A percentile compares a stretch with the other conserved stretches of the same genome.
These are phyloP conservation scores for Sorex araneus DNA, from an alignment of 2,113 vertebrate species.

Conservation along the genomic window DNA sequence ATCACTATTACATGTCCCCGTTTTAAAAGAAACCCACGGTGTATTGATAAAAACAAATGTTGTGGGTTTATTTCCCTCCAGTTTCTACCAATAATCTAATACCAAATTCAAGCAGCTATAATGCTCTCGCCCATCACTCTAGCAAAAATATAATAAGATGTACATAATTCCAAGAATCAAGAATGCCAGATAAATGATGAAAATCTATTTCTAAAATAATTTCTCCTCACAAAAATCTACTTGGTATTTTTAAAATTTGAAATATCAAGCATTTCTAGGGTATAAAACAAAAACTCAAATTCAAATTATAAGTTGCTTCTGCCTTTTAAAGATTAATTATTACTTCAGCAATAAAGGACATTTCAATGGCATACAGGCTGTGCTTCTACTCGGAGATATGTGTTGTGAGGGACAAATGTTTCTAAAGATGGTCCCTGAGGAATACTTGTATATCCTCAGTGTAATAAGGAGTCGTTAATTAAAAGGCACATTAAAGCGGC, in stretches of 20 bases:
- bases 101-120: constrained; percentile 39
- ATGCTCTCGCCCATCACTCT: background rate
- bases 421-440: background rate
- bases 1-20: background rate
- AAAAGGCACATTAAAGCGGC: background rate
- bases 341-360: constrained; percentile 43
- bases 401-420: constrained; percentile 16
- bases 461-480: constrained; percentile 17
- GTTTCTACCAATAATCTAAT: background rate
- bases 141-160: background rate
- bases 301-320: constrained; percentile 32
- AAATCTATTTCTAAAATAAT: constrained; percentile 32
- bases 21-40: background rate
- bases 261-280: constrained; percentile 9
- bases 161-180: background rate
- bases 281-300: background rate
- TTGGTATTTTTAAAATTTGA: constrained; percentile 29
- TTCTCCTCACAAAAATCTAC: constrained; percentile 48
- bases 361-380: background rate
- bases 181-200: background rate
- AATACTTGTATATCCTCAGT: constrained; percentile 26
- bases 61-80: background rate
- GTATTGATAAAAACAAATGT: constrained; percentile 15
- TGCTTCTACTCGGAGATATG: background rate
- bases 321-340: constrained; percentile 19